Conservation (phyloP, 2,113 vertebrate species). For the Mus spicilegus region DNA sequence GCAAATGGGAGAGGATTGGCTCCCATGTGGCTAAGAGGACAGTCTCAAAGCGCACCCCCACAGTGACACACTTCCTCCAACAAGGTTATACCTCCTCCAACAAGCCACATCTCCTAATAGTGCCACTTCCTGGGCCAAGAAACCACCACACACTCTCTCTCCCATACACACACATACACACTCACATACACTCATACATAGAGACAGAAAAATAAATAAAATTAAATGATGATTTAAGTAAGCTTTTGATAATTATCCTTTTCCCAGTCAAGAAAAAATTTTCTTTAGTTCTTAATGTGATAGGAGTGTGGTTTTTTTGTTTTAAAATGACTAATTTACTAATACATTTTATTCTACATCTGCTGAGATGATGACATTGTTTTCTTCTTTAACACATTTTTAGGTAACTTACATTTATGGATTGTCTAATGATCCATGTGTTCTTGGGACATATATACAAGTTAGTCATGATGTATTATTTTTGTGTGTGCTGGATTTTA, state of each 20-base stretch:
- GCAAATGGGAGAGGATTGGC: too few relatives aligned
- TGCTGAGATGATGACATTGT: not conserved
- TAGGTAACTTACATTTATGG: not conserved
- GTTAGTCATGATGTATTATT: not conserved
- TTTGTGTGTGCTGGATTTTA: not conserved
- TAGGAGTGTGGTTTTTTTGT: not conserved
- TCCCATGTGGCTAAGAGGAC: too few relatives aligned
- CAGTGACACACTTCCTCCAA: too few relatives aligned
- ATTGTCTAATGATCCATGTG: conserved; percentile 37
- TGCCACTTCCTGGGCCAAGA: too few relatives aligned
- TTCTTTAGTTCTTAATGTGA: conserved; percentile 38
- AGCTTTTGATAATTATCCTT: not conserved
- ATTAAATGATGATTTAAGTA: not conserved
- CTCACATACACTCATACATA: not conserved
- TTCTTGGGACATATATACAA: conserved; percentile 21
- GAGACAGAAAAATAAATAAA: not conserved
- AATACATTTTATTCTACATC: not conserved
- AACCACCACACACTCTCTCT: not conserved
- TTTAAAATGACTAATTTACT: not conserved
- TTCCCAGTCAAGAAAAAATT: not conserved
- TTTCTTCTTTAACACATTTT: conserved; percentile 45
- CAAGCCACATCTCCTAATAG: too few relatives aligned
- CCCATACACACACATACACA: not conserved
- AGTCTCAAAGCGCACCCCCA: too few relatives aligned
- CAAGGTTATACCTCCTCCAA: too few relatives aligned